Evolutionary conservation across 2,797 vertebrate species (phyloP).

Genomic region (Parauchenoglanis ngamensis): DNA sequence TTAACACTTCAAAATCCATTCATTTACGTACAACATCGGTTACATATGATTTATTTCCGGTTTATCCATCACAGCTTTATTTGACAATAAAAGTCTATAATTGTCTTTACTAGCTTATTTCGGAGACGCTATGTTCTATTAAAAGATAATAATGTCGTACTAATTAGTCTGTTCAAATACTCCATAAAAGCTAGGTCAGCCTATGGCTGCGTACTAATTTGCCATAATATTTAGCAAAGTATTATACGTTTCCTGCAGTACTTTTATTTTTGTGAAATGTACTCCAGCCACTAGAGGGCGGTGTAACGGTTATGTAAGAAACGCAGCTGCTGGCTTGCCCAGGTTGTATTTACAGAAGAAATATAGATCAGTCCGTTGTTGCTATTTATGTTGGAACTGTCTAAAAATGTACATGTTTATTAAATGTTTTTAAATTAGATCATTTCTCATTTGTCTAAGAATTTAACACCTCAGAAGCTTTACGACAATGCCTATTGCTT

Average conservation of each 20-base stretch:
- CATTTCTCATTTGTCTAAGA: background rate
- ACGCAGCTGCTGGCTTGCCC: background rate
- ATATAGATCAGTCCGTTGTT: background rate
- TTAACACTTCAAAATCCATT: background rate
- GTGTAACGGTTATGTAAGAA: background rate
- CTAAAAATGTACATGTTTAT: background rate
- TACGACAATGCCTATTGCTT: conserved; percentile 76
- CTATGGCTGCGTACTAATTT: background rate
- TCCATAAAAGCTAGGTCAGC: background rate
- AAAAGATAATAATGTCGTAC: background rate
- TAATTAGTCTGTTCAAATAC: background rate
- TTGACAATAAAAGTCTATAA: conserved; percentile 49
- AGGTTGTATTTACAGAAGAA: background rate
- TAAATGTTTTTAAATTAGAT: background rate
- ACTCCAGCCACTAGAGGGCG: conserved; percentile 24
- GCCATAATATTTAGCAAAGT: background rate
- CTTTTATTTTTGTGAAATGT: background rate
- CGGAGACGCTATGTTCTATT: background rate
- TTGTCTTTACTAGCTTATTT: background rate
- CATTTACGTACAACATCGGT: background rate
- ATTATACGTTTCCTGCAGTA: background rate
- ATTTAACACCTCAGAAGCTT: background rate
- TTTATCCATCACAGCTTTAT: background rate
- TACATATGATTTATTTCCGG: conserved; percentile 28
- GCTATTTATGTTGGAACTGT: background rate